Percentiles rank a stretch among this genome's conserved stretches.
phyloP scores from a whole-genome alignment of 1,140 invertebrate species.

The Antheraea pernyi region DNA sequence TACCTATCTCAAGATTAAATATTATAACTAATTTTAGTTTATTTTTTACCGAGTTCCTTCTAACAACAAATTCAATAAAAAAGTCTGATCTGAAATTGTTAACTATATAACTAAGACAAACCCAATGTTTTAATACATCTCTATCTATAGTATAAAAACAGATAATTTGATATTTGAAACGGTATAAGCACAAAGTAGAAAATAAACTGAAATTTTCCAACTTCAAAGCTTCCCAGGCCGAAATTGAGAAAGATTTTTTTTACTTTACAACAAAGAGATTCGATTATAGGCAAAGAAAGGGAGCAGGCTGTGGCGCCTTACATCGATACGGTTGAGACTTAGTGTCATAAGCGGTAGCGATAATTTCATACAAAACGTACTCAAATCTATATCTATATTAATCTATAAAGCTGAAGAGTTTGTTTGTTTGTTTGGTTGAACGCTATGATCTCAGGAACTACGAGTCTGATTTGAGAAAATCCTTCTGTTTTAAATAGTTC shows the following conservation, averaged over 20 bases:
- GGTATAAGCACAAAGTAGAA: constrained; percentile 10
- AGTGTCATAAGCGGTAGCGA: constrained; percentile 1
- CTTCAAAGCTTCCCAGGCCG: constrained; percentile 28
- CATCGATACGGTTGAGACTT: constrained; percentile 7
- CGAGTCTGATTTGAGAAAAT: no score
- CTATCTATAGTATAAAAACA: constrained; percentile 9
- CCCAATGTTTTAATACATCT: neutral
- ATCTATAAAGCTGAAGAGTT: no score
- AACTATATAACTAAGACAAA: neutral
- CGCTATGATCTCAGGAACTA: no score
- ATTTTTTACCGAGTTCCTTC: no score
- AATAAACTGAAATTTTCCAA: constrained; percentile 26
- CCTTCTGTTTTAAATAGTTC: no score
- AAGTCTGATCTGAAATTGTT: neutral
- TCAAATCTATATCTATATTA: no score
- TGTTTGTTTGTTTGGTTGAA: no score
- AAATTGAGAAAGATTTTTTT: constrained; percentile 33
- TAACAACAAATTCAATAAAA: no score
- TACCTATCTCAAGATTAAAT: no score
- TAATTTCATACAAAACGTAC: neutral
- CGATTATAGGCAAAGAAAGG: constrained; percentile 29
- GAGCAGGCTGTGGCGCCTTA: constrained; percentile 13
- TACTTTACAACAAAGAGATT: constrained; percentile 29
- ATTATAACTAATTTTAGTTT: no score
- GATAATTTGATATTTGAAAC: constrained; percentile 23